Conservation (phyloP, 2,888 invertebrate species). For the Hyalella azteca region DNA sequence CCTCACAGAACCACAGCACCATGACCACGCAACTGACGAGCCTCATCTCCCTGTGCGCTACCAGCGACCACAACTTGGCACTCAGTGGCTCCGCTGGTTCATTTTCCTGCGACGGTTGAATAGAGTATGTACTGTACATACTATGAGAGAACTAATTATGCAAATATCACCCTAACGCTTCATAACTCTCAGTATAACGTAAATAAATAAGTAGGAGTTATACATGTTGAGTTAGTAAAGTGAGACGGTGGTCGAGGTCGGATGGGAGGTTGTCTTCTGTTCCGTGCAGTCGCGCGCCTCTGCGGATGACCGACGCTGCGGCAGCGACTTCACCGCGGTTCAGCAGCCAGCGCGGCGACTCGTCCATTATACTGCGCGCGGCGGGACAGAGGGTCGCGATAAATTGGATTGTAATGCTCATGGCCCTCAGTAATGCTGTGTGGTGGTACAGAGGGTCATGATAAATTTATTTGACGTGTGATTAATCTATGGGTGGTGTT, state of each 20-base stretch:
- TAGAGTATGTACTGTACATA: not conserved
- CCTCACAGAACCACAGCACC: conserved; percentile 11
- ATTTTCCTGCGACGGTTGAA: not conserved
- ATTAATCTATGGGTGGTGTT: too few species aligned
- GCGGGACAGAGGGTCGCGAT: too few species aligned
- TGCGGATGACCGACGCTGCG: not conserved
- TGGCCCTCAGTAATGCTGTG: too few species aligned
- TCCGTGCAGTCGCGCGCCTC: not conserved
- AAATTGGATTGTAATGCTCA: too few species aligned
- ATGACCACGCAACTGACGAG: not conserved
- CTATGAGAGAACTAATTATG: too few species aligned
- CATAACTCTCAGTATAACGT: too few species aligned
- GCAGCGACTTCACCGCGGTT: not conserved
- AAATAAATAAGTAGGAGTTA: not conserved
- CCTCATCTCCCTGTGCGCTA: not conserved
- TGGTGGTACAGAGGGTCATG: too few species aligned
- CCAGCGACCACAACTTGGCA: not conserved
- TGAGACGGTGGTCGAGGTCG: not conserved
- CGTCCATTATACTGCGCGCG: conserved; percentile 2
- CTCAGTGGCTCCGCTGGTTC: not conserved
- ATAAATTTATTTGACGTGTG: too few species aligned
- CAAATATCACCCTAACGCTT: too few species aligned
- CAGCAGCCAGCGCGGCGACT: conserved; percentile 15
- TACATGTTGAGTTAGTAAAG: not conserved
- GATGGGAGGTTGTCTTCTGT: not conserved